Conservation (phyloP, 2,797 vertebrate species). For the Phrynocephalus vlangalii region DNA sequence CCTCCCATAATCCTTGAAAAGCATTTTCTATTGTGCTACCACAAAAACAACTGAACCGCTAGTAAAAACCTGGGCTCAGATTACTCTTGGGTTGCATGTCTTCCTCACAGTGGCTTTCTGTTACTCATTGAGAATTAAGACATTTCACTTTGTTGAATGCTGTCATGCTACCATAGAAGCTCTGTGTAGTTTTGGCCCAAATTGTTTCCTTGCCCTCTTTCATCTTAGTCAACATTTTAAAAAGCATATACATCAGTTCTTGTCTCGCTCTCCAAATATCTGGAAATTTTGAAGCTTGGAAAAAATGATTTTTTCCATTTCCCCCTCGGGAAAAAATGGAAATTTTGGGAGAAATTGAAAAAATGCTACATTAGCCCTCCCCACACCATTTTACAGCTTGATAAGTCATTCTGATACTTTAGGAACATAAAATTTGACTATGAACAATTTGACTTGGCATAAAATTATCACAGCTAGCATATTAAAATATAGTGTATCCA, state of each 20-base stretch:
- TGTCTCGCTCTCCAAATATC: not conserved
- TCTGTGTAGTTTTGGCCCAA: not conserved
- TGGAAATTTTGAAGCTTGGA: too few relatives aligned
- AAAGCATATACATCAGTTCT: not conserved
- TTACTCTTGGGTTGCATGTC: slow-evolving; percentile 29
- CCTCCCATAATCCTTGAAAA: slow-evolving; percentile 29
- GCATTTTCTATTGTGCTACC: slow-evolving; percentile 31
- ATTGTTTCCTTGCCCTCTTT: not conserved
- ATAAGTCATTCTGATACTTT: too few relatives aligned
- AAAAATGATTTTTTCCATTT: too few relatives aligned
- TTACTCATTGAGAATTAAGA: slow-evolving; percentile 5
- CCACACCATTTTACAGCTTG: too few relatives aligned
- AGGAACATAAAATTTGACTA: too few relatives aligned
- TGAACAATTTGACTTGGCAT: too few relatives aligned
- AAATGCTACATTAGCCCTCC: too few relatives aligned
- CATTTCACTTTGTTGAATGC: slow-evolving; percentile 6
- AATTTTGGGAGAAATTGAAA: too few relatives aligned
- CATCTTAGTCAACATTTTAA: not conserved
- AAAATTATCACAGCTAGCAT: too few relatives aligned
- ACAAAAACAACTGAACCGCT: slow-evolving; percentile 51
- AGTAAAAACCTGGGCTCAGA: slow-evolving; percentile 31
- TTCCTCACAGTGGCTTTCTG: not conserved
- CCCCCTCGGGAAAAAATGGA: too few relatives aligned
- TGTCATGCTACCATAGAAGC: not conserved
- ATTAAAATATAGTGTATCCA: too few relatives aligned